Base-by-base conservation (phyloP, 23 tunicate genomes). In the Ascidia mentula region DNA sequence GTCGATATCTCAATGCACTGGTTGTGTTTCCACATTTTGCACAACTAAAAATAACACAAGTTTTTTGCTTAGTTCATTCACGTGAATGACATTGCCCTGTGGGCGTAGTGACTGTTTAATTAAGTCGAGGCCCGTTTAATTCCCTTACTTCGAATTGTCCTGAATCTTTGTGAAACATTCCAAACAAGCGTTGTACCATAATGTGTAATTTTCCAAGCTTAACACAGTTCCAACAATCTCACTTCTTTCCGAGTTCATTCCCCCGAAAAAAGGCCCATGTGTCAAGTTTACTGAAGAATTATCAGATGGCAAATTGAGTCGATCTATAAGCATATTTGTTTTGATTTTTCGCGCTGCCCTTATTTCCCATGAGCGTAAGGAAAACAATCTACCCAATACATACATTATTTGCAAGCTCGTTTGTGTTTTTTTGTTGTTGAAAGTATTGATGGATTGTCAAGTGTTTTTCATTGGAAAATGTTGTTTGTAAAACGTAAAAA, bases 161-260 rank as follows among this genome's bases (percentile, higher is more conserved):
- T 28, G 38, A 8, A 34, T 71, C 74, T 71, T 71, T 3, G 39
- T 71, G 34, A 34, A 34, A 9, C 74, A 71, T 7, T 71, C 13
- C 30, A 31, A 71, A 71, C 74, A 71, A 3, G 74, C 74, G 30
- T 71, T 71, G 39, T 71, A 71, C 74, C 74, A 71, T 22, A 71
- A 71, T 12, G 32, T 17, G 30, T 31, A 28, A 71, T 71, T 12
- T 36, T 34, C 13, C 7, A 53, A 28, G 13, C 13, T 53, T 53
- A 28, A 20, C 22, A 53, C 24, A 26, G 65, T 53, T 26, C 65
- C 65, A 53, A 53, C 65, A 53, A 53, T 53, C 24, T 53, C 65
- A 26, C 13, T 53, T 53, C 24, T 53, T 1, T 53, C 65, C 24
- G 22, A 28, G 24, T 53, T 53, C 65, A 53, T 53, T 9, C 1